phyloP scores from a whole-genome alignment of 2,113 vertebrate species.

The Phyllostomus discolor region DNA sequence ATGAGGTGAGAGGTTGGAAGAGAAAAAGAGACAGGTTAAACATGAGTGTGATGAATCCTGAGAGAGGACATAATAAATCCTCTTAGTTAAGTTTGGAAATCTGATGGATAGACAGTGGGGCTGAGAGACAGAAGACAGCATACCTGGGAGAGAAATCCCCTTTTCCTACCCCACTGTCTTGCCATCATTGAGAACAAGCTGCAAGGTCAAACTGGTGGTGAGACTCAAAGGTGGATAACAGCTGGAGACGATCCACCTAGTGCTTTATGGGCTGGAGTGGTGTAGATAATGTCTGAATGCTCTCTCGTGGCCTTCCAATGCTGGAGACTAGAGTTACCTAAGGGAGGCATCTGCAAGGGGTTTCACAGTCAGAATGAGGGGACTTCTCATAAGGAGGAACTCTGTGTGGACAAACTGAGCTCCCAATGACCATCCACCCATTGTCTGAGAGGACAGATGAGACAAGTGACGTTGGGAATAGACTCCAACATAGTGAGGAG shows the following conservation, averaged over 20 bases:
- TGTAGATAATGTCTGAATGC: not conserved
- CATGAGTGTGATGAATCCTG: not conserved
- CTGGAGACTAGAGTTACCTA: not conserved
- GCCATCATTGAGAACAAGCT: not conserved
- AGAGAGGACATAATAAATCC: not conserved
- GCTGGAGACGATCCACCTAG: not conserved
- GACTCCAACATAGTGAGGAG: not conserved
- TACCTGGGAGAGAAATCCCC: not conserved
- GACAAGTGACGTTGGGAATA: not conserved
- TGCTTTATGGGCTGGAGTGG: not conserved
- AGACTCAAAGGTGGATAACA: rapidly evolving
- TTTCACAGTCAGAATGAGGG: not conserved
- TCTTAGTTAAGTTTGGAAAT: not conserved
- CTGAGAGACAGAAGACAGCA: not conserved
- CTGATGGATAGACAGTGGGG: not conserved
- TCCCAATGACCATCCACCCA: not conserved
- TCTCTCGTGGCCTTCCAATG: not conserved
- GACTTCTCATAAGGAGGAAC: not conserved
- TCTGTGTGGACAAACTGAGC: not conserved
- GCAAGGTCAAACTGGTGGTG: not conserved
- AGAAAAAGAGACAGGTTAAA: not conserved
- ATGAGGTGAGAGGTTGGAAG: not conserved
- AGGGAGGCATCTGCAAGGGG: not conserved
- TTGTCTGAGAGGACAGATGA: not conserved
- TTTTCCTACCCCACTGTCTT: rapidly evolving